Evolutionary conservation across 2,113 vertebrate species (phyloP), one percentile per base, ranked within the genome.

Genomic region (Calypte anna): DNA sequence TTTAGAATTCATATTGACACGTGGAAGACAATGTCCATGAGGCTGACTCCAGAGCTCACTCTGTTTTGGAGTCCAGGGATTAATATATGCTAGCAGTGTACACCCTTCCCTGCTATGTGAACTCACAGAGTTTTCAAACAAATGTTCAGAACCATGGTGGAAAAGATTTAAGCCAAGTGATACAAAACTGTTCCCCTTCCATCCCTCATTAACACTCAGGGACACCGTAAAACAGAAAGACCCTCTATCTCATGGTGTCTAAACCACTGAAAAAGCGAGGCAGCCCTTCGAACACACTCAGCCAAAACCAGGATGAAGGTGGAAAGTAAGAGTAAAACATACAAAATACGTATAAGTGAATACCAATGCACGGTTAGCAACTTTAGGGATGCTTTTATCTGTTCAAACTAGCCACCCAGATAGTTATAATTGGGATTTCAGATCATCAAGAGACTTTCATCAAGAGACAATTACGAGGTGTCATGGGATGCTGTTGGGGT

Each of bases 21-120:
- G 0, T 0, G 1, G 23, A 23, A 50, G 12, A 33, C 5, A 3
- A 59, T 16, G 81, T 36, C 25, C 10, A 2, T 1, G 10, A 88
- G 5, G 24, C 90, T 90, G 50, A 12, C 46, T 68, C 30, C 43
- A 21, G 13, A 54, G 8, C 22, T 73, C 2, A 0, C 19, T 30
- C 57, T 10, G 5, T 27, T 59, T 48, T 28, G 27, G 44, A 72
- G 24, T 31, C 30, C 18, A 11, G 27, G 17, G 7, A 66, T 44
- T 44, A 43, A 51, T 14, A 59, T 2, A 31, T 2, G 3, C 4
- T 23, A 36, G 9, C 2, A 44, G 9, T 0, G 2, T 40, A 38
- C 57, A 82, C 36, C 3, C 3, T 43, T 38, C 31, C n/a, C 30
- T 46, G 21, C 44, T 57, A 15, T 6, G 10, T 24, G 33, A 84